These are phyloP conservation scores for Luscinia luscinia DNA, from an alignment of 2,797 vertebrate genomes.

Conservation along the genomic window DNA sequence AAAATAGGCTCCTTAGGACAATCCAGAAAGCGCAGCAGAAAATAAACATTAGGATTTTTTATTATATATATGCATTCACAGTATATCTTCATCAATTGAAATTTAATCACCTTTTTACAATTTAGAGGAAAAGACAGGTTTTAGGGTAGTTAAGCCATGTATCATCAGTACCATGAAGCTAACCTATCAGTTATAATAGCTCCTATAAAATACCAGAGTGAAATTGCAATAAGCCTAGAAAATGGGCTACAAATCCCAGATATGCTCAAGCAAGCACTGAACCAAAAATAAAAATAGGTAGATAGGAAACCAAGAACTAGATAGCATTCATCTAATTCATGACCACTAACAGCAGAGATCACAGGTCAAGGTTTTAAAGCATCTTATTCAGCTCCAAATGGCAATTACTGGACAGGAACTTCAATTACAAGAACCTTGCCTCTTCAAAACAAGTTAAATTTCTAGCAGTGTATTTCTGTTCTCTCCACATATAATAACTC, in stretches of 20 bases:
- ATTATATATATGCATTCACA: conserved; percentile 58
- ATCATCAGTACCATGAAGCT: conserved; percentile 85
- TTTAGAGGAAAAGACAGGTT: conserved; percentile 69
- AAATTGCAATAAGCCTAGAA: conserved; percentile 89
- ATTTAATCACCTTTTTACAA: conserved; percentile 79
- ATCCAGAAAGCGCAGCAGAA: conserved; percentile 24
- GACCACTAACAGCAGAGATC: conserved; percentile 80
- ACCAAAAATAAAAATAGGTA: conserved; percentile 88
- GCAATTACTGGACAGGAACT: conserved; percentile 50
- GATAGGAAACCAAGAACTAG: conserved; percentile 84
- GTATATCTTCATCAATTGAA: conserved; percentile 71
- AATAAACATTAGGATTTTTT: conserved; percentile 55
- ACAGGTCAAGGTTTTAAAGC: conserved; percentile 85
- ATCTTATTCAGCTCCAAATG: conserved; percentile 66
- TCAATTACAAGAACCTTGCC: conserved; percentile 1
- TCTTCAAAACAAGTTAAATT: not conserved
- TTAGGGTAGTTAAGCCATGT: conserved; percentile 78
- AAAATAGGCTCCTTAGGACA: conserved; percentile 35
- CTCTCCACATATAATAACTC: not conserved
- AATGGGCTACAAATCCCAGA: conserved; percentile 91
- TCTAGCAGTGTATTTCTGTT: not conserved
- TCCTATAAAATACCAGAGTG: conserved; percentile 88
- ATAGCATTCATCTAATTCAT: conserved; percentile 81
- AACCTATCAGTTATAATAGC: conserved; percentile 89
- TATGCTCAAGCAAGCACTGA: conserved; percentile 85